Percentiles rank a stretch among this genome's conserved stretches.
Conservation (phyloP, 2,888 invertebrate genomes). For the Ochropleura leucogaster region DNA sequence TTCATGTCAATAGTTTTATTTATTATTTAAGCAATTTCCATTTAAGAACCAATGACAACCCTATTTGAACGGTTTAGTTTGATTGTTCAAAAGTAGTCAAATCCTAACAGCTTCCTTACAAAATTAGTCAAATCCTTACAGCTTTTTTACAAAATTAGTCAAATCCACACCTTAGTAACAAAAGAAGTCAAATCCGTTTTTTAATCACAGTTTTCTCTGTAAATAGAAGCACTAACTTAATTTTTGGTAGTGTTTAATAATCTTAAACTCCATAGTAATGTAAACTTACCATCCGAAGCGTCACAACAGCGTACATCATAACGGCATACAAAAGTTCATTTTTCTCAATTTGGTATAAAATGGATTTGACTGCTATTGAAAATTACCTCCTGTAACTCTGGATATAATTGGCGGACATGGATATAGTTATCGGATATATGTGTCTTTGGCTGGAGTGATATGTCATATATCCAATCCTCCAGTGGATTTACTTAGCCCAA, state of each 20-base stretch:
- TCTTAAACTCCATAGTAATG: slow-evolving; percentile 21
- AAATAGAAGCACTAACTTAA: slow-evolving; percentile 29
- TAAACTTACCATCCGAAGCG: slow-evolving; percentile 26
- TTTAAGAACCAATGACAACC: too few species aligned
- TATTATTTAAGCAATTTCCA: too few species aligned
- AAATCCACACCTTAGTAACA: slow-evolving; percentile 44
- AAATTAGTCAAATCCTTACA: slow-evolving; percentile 33
- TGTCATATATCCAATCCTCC: too few species aligned
- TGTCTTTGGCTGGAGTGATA: too few species aligned
- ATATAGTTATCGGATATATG: too few species aligned
- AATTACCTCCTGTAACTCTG: slow-evolving; percentile 11
- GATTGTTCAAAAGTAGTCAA: slow-evolving; percentile 18
- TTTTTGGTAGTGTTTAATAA: slow-evolving; percentile 20
- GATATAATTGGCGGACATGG: too few species aligned
- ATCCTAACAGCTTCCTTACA: slow-evolving; percentile 13
- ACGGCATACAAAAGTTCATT: slow-evolving; percentile 35
- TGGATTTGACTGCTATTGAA: slow-evolving; percentile 11
- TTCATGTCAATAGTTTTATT: too few species aligned
- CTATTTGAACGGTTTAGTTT: neutral
- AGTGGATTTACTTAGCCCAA: too few species aligned
- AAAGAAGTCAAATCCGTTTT: slow-evolving; percentile 43
- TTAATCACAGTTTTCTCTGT: slow-evolving; percentile 39
- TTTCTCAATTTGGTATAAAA: slow-evolving; percentile 34
- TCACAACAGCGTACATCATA: slow-evolving; percentile 31
- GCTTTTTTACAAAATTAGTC: slow-evolving; percentile 31